phyloP scores from a whole-genome alignment of 2,888 invertebrate genomes.

The Leistus spinibarbis region DNA sequence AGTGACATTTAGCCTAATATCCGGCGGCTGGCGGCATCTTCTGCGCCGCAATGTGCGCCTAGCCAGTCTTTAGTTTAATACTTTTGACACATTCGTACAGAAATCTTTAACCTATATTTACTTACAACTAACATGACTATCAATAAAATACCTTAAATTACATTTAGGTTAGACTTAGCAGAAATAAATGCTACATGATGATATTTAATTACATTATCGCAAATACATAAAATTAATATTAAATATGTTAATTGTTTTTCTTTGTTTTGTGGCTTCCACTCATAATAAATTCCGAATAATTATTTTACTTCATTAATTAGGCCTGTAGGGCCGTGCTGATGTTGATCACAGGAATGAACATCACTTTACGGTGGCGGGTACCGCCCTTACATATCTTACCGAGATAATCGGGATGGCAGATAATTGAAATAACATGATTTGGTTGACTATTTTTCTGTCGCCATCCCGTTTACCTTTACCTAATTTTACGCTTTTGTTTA shows the following conservation, averaged over 20 bases:
- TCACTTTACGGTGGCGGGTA: slow-evolving; percentile 45
- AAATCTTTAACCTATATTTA: slow-evolving; percentile 46
- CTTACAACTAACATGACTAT: slow-evolving; percentile 48
- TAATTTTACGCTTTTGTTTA: neutral
- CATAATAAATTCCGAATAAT: slow-evolving; percentile 25
- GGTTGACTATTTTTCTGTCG: neutral
- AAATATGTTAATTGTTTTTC: slow-evolving; percentile 5
- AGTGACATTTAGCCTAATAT: slow-evolving; percentile 56
- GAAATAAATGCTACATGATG: slow-evolving; percentile 40
- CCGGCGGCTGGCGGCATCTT: slow-evolving; percentile 46
- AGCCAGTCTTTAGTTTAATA: slow-evolving; percentile 59
- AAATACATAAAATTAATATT: slow-evolving; percentile 35
- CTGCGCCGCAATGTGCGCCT: slow-evolving; percentile 51
- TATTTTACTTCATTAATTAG: slow-evolving; percentile 34
- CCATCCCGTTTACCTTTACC: slow-evolving; percentile 12
- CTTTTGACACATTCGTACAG: slow-evolving; percentile 58
- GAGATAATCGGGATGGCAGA: neutral
- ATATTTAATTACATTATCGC: slow-evolving; percentile 39
- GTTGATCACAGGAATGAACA: slow-evolving; percentile 57
- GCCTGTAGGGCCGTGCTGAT: slow-evolving; percentile 48
- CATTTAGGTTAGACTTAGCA: slow-evolving; percentile 40
- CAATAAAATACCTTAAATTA: slow-evolving; percentile 39
- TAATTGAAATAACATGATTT: neutral
- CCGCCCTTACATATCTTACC: neutral
- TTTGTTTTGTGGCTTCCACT: slow-evolving; percentile 33